phyloP scores from a whole-genome alignment of 1,140 invertebrate species.

The Calephelis virginiensis region DNA sequence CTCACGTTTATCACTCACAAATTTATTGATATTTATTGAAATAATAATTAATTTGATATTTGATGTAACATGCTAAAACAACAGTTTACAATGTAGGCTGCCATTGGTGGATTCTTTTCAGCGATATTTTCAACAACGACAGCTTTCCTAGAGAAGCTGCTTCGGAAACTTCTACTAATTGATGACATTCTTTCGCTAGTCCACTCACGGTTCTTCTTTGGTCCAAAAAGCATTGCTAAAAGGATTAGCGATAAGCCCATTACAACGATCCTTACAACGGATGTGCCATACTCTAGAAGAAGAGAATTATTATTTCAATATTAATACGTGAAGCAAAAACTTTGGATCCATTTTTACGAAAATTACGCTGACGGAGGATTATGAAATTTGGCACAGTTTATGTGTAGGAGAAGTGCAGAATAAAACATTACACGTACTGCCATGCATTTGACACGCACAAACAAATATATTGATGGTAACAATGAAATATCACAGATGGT shows the following conservation, averaged over 20 bases:
- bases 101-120: conserved; percentile 35
- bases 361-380: too few species aligned
- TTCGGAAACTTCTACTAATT: conserved; percentile 39
- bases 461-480: too few species aligned
- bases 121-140: conserved; percentile 23
- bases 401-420: too few species aligned
- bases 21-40: too few species aligned
- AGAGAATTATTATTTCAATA: conserved; percentile 6
- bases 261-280: conserved; percentile 33
- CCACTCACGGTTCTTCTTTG: conserved; percentile 50
- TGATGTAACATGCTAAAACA: not conserved
- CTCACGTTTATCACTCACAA: not conserved
- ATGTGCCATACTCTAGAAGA: conserved; percentile 34
- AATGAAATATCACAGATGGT: too few species aligned
- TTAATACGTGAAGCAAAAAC: too few species aligned
- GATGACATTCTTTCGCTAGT: conserved; percentile 27
- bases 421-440: too few species aligned
- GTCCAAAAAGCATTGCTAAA: conserved; percentile 25
- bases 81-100: conserved; percentile 30
- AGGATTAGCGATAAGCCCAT: conserved; percentile 36
- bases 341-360: too few species aligned
- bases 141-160: conserved; percentile 36
- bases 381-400: too few species aligned
- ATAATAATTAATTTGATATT: too few species aligned
- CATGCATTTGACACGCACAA: too few species aligned